phyloP scores from a whole-genome alignment of 2,797 vertebrate genomes.

The Allobates femoralis region DNA sequence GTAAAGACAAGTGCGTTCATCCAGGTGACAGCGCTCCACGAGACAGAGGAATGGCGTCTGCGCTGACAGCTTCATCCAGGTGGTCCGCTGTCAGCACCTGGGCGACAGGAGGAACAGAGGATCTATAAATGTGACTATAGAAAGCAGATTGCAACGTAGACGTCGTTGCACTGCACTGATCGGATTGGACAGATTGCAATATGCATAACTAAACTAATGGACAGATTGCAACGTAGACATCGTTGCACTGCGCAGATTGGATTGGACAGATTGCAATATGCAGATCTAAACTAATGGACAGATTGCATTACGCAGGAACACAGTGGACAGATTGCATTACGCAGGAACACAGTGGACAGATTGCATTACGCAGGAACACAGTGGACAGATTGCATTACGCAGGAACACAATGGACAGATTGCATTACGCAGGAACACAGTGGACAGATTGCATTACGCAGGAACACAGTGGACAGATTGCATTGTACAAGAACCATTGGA shows the following conservation, averaged over 20 bases:
- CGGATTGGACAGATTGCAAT: background rate
- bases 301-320: background rate
- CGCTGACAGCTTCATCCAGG: background rate
- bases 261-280: background rate
- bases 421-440: background rate
- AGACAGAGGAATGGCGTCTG: background rate
- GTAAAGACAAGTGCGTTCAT: background rate
- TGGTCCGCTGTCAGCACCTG: background rate
- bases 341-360: background rate
- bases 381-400: background rate
- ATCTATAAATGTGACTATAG: too few relatives aligned
- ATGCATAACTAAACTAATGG: too few relatives aligned
- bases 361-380: background rate
- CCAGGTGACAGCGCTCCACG: conserved; percentile 11
- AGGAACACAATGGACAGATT: background rate
- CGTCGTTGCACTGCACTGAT: background rate
- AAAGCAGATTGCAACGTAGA: too few relatives aligned
- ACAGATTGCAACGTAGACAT: too few relatives aligned
- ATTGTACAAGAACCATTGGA: background rate
- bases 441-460: background rate
- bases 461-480: too few relatives aligned
- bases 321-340: background rate
- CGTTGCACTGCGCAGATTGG: background rate
- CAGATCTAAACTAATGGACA: too few relatives aligned
- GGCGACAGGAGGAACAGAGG: too few relatives aligned